These are phyloP conservation scores for Intellagama lesueurii DNA, from an alignment of 2,797 vertebrate genomes.

Conservation along the genomic window DNA sequence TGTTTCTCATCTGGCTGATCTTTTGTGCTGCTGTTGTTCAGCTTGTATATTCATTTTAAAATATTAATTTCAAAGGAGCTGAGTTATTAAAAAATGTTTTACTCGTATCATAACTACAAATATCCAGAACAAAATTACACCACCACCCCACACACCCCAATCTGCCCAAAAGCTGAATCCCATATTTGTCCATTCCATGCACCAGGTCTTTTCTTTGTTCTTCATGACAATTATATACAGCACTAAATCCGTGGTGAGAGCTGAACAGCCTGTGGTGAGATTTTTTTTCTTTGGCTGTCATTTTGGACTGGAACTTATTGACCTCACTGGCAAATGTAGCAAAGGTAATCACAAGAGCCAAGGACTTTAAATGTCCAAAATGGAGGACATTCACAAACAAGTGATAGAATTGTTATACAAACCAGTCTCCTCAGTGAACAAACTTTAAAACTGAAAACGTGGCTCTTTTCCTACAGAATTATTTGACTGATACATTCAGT, in stretches of 20 bases:
- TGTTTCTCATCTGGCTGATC: no score
- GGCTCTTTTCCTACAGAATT: conserved; percentile 34
- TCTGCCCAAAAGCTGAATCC: not conserved
- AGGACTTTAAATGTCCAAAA: conserved; percentile 23
- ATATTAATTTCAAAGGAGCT: not conserved
- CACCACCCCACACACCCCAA: no score
- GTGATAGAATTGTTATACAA: not conserved
- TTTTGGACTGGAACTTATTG: not conserved
- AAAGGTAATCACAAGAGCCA: conserved; percentile 2
- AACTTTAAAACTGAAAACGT: not conserved
- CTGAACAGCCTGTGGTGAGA: conserved; percentile 1
- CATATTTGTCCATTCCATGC: conserved; percentile 1
- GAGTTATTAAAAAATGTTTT: not conserved
- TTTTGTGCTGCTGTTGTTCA: not conserved
- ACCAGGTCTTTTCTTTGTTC: conserved; percentile 48
- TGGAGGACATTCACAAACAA: conserved; percentile 35
- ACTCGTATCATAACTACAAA: not conserved
- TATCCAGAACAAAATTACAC: no score
- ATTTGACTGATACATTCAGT: not conserved
- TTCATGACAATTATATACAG: conserved; percentile 60
- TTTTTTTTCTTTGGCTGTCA: conserved; percentile 2
- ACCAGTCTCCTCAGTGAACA: conserved; percentile 19
- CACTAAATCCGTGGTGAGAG: conserved; percentile 46
- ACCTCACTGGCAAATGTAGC: not conserved
- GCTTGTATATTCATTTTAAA: not conserved